Conservation (phyloP, 2,113 vertebrate species). For the Hystrix cristata region DNA sequence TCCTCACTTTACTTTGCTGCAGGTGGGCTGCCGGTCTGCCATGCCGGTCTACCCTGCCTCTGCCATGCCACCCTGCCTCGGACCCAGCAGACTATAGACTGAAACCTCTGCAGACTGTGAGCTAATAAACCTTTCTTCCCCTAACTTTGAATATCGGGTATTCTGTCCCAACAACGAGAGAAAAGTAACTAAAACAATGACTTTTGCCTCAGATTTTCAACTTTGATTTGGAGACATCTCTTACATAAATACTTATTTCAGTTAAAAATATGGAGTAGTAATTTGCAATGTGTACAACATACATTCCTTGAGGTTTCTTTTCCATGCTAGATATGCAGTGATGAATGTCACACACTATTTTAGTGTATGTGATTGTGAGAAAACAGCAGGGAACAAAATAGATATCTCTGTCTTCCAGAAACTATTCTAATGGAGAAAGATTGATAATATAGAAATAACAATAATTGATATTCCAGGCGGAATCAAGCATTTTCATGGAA, state of each 20-base stretch:
- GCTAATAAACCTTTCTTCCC: no score
- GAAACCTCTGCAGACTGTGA: no score
- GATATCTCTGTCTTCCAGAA: not conserved
- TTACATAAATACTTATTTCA: slow-evolving; percentile 25
- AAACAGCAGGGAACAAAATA: not conserved
- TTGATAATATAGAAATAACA: not conserved
- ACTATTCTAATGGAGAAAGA: not conserved
- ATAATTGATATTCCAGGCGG: not conserved
- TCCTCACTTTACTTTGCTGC: no score
- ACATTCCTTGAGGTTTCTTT: not conserved
- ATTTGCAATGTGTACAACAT: not conserved
- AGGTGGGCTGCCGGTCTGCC: no score
- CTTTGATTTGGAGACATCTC: not conserved
- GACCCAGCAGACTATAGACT: no score
- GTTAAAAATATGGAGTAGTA: not conserved
- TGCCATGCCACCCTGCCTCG: no score
- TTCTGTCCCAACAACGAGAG: no score
- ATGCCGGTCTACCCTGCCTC: no score
- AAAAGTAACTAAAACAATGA: no score
- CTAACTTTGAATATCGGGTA: no score
- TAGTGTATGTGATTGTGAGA: not conserved
- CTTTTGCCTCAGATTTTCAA: not conserved
- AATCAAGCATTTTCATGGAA: not conserved
- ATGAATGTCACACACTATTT: not conserved
- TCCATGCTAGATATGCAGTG: not conserved